Evolutionary conservation across 2,113 vertebrate genomes (phyloP), one percentile per base, ranked within the genome.

Genomic region (Tupaia tana): DNA sequence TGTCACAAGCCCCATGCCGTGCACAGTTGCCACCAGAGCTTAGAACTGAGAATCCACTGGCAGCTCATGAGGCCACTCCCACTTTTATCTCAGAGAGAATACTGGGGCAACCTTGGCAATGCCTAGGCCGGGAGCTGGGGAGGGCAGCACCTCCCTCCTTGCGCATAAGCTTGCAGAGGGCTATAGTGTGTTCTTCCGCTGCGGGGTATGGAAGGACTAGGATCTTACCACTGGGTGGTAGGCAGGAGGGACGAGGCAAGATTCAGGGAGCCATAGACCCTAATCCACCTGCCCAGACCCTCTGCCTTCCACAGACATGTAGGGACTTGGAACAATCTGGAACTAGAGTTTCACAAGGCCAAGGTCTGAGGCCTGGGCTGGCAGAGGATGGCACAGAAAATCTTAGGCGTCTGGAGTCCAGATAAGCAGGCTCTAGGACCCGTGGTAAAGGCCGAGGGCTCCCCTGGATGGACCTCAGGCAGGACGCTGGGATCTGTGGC

Each of bases 11-110:
- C 4, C 2, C 6, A 1, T 31, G 56, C 15, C 4, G 13, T 73
- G 18, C 4, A 29, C 9, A 3, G 16, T 9, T 74, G 69, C n/a
- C 11, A 0, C 43, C 43, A 43, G 43, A 43, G 43, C 43, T 43
- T 43, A 43, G 43, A 43, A 43, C 43, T 43, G 43, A 43, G 43
- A 43, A 43, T 43, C 43, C 43, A 43, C 43, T 27, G 16, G 67
- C 11, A 19, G 27, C 31, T 81, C 7, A 0, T 4, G 9, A 6
- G 22, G 31, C 11, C 0, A 0, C 1, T 2, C 34, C 9, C 5
- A 24, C 25, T n/a, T 43, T 18, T 58, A 13, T 63, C 0, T 10
- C 77, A 25, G 34, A 78, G 56, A 54, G 18, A 22, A 29, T 15
- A 4, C 2, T 27, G 7, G 18, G 61, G 22, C n/a, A n/a, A 58